A percentile compares a stretch with the other conserved stretches of the same genome.
Evolutionary conservation across 2,888 invertebrate species (phyloP).

Genomic region (Cryptocheilus praepositus): DNA sequence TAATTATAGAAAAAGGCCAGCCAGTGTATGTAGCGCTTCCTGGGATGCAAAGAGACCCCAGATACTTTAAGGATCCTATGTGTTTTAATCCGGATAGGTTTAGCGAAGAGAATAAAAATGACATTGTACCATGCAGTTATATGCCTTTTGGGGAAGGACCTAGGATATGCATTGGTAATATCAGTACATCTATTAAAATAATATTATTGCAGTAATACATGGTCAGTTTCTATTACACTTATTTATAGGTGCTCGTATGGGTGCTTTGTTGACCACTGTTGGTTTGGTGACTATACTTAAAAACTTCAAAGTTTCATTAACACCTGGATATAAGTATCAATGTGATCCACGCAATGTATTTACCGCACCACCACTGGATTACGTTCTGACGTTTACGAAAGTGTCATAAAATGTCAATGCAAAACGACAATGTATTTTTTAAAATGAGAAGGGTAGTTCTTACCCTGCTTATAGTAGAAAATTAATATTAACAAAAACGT

Average conservation of each 20-base stretch:
- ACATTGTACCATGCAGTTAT: slow-evolving; percentile 55
- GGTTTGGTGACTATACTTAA: slow-evolving; percentile 58
- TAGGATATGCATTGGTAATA: slow-evolving; percentile 59
- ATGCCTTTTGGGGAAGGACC: slow-evolving; percentile 67
- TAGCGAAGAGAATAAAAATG: slow-evolving; percentile 58
- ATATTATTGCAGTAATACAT: not conserved
- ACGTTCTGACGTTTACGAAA: no score
- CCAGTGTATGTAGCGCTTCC: slow-evolving; percentile 52
- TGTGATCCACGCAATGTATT: slow-evolving; percentile 51
- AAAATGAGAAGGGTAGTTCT: no score
- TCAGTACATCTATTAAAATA: not conserved
- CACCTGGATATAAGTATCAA: slow-evolving; percentile 39
- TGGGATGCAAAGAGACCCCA: slow-evolving; percentile 60
- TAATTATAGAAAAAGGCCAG: slow-evolving; percentile 60
- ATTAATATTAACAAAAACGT: slow-evolving; percentile 7
- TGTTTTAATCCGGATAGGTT: slow-evolving; percentile 65
- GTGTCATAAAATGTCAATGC: no score
- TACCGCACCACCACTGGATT: no score
- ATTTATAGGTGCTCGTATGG: slow-evolving; percentile 55
- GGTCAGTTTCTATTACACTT: not conserved
- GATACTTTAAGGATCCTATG: slow-evolving; percentile 52
- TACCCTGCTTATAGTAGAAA: no score
- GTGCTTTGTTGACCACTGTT: slow-evolving; percentile 55
- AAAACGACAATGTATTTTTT: no score
- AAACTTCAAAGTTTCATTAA: slow-evolving; percentile 57